Base-by-base conservation (phyloP, 2,113 vertebrate species). In the Epinephelus cyanopodus region DNA sequence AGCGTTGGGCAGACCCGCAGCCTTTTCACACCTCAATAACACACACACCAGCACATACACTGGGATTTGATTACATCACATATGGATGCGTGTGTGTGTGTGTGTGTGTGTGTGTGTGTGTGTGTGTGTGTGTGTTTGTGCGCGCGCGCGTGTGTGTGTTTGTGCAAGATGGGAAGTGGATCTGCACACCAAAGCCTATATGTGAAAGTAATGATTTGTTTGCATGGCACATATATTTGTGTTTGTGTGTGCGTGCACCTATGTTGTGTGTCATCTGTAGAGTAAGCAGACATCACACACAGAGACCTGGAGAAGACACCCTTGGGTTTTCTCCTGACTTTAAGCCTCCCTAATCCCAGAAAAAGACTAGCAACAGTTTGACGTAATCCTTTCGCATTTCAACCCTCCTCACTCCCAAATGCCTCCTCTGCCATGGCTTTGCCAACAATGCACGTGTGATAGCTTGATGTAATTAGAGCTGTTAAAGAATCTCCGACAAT, bases 361-460 rank as follows among this genome's bases (percentile, higher is more conserved):
- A 94, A 94, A 93, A 94, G 88, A 91, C 93, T 91, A 91, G 90
- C 91, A 93, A 93, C 93, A 93, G 91, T 91, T 91, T 90, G 89
- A 87, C 86, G 82, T 94, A 93, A 95, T 94, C 91, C 92, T 90
- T 91, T 86, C 85, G 83, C 84, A 89, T 94, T 93, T 89, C 87
- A 88, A 83, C 87, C 90, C 85, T 74, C 74, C 82, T 90, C 82
- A 50, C 69, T 93, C 87, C 83, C 87, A 89, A 90, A 89, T 75
- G 81, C 85, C 77, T 91, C 80, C 86, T 89, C 72, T 79, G 84
- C 80, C 70, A 48, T 25, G 50, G 76, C 82, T 86, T 79, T 84
- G 83, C 81, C 77, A 90, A 89, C 81, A 86, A 87, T 61, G 73
- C 87, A 71, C 23, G 62, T 77, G 81, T 74, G 84, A 91, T 87